Percentiles rank a stretch among this genome's conserved stretches.
phyloP scores from a whole-genome alignment of 2,888 invertebrate species.

The Caenorhabditis sp. region DNA sequence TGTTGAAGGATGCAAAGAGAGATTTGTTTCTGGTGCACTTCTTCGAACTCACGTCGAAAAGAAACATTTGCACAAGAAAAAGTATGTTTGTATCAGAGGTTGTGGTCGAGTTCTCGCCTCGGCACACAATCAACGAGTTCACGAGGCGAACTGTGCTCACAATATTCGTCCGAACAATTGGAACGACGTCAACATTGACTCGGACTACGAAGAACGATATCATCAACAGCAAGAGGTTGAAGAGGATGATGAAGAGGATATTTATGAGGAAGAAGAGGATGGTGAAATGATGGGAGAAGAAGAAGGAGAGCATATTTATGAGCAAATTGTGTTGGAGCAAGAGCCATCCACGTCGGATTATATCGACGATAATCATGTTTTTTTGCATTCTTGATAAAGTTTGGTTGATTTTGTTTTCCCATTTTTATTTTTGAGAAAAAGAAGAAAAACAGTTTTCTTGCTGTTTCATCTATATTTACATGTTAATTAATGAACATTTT shows the following conservation, averaged over 20 bases:
- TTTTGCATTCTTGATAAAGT: background rate
- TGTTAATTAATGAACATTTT: constrained; percentile 7
- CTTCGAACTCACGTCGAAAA: constrained; percentile 53
- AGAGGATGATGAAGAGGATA: constrained; percentile 8
- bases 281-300: background rate
- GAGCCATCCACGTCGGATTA: background rate
- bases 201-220: background rate
- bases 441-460: constrained; percentile 10
- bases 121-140: constrained; percentile 39
- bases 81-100: constrained; percentile 59
- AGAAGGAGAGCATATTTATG: background rate
- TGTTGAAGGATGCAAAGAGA: constrained; percentile 38
- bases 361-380: background rate
- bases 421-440: background rate
- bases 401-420: background rate
- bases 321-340: background rate
- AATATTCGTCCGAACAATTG: constrained; percentile 7
- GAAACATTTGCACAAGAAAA: constrained; percentile 50
- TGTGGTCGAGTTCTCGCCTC: constrained; percentile 58
- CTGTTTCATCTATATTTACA: background rate
- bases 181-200: background rate
- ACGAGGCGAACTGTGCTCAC: constrained; percentile 46
- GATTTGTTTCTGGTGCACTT: constrained; percentile 54
- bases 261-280: background rate
- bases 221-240: background rate